Conservation (phyloP, 2,797 vertebrate genomes). For the Ptychadena robeensis region DNA sequence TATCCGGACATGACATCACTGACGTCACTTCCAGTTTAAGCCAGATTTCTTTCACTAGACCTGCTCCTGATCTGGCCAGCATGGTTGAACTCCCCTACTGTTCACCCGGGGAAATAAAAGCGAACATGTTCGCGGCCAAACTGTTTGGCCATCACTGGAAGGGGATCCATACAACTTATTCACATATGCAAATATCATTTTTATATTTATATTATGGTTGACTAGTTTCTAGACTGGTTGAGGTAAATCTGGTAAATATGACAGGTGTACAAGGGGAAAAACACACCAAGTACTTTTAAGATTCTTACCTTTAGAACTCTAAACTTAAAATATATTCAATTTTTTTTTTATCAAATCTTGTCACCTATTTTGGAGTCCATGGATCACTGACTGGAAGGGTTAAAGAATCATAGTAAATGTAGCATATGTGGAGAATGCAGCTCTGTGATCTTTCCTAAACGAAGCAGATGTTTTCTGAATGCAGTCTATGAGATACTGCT, state of each 20-base stretch:
- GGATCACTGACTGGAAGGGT: slow-evolving; percentile 52
- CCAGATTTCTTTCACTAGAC: too few species aligned
- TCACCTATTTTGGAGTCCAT: slow-evolving; percentile 13
- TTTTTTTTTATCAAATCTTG: background rate
- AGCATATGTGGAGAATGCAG: slow-evolving; percentile 49
- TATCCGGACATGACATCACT: too few species aligned
- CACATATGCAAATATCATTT: too few species aligned
- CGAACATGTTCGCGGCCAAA: too few species aligned
- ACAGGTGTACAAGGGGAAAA: background rate
- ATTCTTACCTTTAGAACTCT: background rate
- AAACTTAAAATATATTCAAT: background rate
- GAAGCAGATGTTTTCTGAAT: slow-evolving; percentile 63
- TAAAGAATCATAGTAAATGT: slow-evolving; percentile 47
- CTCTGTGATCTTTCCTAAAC: slow-evolving; percentile 61
- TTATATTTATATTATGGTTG: too few species aligned
- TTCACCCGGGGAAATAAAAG: too few species aligned
- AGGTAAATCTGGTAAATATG: background rate
- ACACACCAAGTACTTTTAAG: background rate
- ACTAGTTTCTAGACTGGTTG: too few species aligned
- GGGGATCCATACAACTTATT: too few species aligned
- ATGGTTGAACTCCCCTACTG: too few species aligned
- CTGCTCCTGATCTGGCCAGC: too few species aligned
- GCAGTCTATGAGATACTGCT: slow-evolving; percentile 60
- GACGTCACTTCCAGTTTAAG: too few species aligned
- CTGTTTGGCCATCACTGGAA: too few species aligned